phyloP scores from a whole-genome alignment of 2,113 vertebrate genomes.

The Elgaria multicarinata region DNA sequence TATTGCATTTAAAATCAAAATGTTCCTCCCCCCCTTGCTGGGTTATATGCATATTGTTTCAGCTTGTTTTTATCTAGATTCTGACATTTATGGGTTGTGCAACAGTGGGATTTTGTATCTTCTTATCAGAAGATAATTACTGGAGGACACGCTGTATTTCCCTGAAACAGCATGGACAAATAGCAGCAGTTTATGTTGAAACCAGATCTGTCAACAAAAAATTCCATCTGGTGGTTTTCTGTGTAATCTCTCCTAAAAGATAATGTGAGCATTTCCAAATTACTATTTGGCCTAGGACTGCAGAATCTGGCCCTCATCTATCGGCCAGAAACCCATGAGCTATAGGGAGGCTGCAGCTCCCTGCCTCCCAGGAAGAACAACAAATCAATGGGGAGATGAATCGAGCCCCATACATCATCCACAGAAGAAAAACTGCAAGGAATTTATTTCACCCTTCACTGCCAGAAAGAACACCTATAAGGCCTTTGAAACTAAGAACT shows the following conservation, averaged over 20 bases:
- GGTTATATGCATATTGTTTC: background rate
- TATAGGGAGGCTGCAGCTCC: no score
- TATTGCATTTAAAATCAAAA: no score
- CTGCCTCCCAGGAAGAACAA: no score
- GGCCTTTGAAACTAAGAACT: no score
- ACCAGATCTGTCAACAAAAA: background rate
- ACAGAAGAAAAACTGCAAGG: no score
- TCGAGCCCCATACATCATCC: no score
- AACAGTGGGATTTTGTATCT: conserved; percentile 53
- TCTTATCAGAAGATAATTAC: background rate
- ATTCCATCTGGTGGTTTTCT: background rate
- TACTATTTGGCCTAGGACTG: background rate
- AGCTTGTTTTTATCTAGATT: background rate
- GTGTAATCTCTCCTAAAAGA: background rate
- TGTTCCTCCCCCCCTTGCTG: no score
- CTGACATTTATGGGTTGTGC: conserved; percentile 21
- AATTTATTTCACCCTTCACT: no score
- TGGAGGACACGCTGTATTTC: background rate
- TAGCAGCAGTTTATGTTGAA: conserved; percentile 10
- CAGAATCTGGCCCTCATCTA: background rate
- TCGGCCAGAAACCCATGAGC: no score
- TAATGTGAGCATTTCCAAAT: background rate
- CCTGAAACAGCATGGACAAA: conserved; percentile 26
- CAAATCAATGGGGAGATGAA: no score
- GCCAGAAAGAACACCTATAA: no score